A percentile compares a stretch with the other conserved stretches of the same genome.
Conservation (phyloP, 2,888 invertebrate genomes). For the Mesoligia furuncula region DNA sequence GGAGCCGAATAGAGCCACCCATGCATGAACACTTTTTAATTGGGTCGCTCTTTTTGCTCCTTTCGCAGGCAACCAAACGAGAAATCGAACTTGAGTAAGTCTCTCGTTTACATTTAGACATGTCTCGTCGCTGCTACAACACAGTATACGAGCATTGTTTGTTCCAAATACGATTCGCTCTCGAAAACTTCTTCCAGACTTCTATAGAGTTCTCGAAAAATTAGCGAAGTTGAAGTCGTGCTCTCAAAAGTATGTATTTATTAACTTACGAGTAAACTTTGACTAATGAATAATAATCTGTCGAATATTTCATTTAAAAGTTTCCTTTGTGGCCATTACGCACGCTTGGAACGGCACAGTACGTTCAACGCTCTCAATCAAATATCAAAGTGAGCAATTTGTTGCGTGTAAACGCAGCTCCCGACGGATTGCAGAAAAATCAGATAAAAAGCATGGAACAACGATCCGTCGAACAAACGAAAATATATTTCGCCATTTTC, state of each 20-base stretch:
- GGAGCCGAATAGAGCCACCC: conserved; percentile 86
- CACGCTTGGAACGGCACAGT: conserved; percentile 47
- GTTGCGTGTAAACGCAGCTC: conserved; percentile 84
- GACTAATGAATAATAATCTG: conserved; percentile 28
- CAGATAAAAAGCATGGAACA: conserved; percentile 83
- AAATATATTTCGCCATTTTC: conserved; percentile 87
- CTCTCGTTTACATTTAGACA: conserved; percentile 64
- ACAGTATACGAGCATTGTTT: conserved; percentile 10
- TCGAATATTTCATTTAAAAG: conserved; percentile 36
- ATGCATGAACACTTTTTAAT: conserved; percentile 90
- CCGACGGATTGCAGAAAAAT: conserved; percentile 85
- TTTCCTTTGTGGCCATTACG: conserved; percentile 33
- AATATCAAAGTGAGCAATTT: conserved; percentile 86
- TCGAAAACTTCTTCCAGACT: conserved; percentile 48
- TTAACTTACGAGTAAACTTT: conserved; percentile 48
- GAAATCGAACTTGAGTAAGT: conserved; percentile 84
- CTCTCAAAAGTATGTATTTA: conserved; percentile 60
- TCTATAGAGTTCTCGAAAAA: conserved; percentile 57
- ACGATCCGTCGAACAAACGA: conserved; percentile 81
- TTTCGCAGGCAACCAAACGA: conserved; percentile 82
- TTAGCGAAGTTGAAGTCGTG: conserved; percentile 51
- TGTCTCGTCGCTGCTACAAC: conserved; percentile 33
- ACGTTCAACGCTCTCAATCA: conserved; percentile 75
- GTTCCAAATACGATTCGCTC: conserved; percentile 22
- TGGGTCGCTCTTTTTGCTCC: conserved; percentile 86